Evolutionary conservation across 2,113 vertebrate species (phyloP), one percentile per base, ranked within the genome.

Genomic region (Podarcis cretensis): DNA sequence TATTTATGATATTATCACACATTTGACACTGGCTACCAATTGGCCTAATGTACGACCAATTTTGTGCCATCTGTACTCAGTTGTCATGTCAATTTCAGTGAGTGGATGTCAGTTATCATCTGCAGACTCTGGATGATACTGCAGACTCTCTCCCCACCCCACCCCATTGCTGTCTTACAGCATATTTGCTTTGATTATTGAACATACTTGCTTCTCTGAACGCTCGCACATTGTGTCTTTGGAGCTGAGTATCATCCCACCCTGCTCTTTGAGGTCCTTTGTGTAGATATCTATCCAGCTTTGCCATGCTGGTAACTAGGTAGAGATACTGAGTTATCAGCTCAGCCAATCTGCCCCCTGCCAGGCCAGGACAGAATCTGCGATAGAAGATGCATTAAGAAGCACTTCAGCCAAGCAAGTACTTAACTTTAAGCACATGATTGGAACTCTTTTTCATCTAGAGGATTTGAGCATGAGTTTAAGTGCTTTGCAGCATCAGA

Each of bases 401-500:
- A 75, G 71, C 25, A 74, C 78, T 86, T 86, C 40, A 81, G 69
- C 59, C 54, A 13, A 75, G 77, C 78, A 86, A 81, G 32, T 54
- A 76, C 59, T 54, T 76, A 5, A 74, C 63, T 57, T 82, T 85
- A 86, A 82, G 89, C 59, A 76, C 23, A 66, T 77, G 80, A n/a
- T 57, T 83, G 73, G 25, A 73, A 30, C 59, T 83, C 87, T 88
- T 88, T 54, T 59, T 78, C 74, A 54, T 88, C 81, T 65, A 43
- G 23, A 76, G 18, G 43, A 54, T 75, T 69, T 86, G 57, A 90
- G 71, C 40, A 76, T 27, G 69, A 18, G 59, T 57, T 68, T 54
- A 83, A 90, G 80, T 40, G 79, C 43, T 83, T 86, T 75, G 63
- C 81, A 88, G 59, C n/a, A 66, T 37, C 73, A 37, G 65, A 88